These are phyloP conservation scores for Syrmaticus mikado DNA, from an alignment of 2,113 vertebrate genomes.

Conservation along the genomic window DNA sequence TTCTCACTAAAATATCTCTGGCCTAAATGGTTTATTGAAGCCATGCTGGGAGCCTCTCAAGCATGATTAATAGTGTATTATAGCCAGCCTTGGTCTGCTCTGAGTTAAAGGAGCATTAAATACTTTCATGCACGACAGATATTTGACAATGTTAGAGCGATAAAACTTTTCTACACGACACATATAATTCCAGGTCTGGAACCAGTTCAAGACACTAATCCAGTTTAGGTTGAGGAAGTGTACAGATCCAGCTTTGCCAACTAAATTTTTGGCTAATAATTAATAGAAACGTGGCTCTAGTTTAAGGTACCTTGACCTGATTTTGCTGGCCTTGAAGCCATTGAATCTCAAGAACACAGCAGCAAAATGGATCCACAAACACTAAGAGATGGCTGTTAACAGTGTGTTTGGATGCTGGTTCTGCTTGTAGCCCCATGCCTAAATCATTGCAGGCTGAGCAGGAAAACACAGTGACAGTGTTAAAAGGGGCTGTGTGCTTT, in stretches of 20 bases:
- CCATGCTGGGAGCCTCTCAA: background rate
- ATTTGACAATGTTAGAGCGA: constrained; percentile 46
- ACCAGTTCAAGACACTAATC: constrained; percentile 29
- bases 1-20: background rate
- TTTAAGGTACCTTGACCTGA: background rate
- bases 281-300: constrained; percentile 6
- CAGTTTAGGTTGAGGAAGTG: background rate
- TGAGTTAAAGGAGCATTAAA: constrained; percentile 64
- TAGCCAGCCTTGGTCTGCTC: constrained; percentile 39
- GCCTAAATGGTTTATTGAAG: constrained; percentile 6
- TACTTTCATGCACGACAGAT: constrained; percentile 59
- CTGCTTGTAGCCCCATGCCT: background rate
- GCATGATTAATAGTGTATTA: constrained; percentile 54
- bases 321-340: constrained; percentile 4
- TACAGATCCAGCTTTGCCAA: background rate
- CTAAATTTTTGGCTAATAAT: background rate
- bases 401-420: background rate
- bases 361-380: background rate
- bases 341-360: background rate
- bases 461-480: background rate
- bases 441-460: background rate
- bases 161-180: constrained; percentile 43
- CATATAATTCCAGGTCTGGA: constrained; percentile 32
- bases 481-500: background rate
- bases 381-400: background rate